Percentiles rank a stretch among this genome's conserved stretches.
Evolutionary conservation across 2,113 vertebrate species (phyloP).

Genomic region (Apodemus sylvaticus): DNA sequence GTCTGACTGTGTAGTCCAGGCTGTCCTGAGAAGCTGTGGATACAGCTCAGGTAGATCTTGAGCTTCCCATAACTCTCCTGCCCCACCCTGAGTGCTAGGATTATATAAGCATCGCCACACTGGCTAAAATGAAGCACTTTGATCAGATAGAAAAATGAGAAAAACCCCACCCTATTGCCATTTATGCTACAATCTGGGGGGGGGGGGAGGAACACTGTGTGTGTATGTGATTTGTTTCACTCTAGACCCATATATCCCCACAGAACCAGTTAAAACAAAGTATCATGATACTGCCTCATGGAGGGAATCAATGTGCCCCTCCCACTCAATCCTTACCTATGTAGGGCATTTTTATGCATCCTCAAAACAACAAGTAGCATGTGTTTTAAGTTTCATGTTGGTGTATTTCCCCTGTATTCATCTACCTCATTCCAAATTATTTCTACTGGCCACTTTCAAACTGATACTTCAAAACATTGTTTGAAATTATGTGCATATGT

Average conservation of each 20-base stretch:
- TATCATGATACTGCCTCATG: background rate
- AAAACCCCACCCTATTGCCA: background rate
- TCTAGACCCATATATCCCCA: background rate
- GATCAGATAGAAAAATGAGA: conserved; percentile 32
- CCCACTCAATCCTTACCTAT: background rate
- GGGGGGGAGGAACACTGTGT: background rate
- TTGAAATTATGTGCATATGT: background rate
- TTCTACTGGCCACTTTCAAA: conserved; percentile 9
- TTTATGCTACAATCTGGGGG: background rate
- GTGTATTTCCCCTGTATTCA: background rate
- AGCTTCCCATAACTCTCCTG: background rate
- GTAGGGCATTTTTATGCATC: background rate
- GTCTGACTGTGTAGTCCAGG: background rate
- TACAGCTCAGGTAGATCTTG: background rate
- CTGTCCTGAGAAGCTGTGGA: background rate
- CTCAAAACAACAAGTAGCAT: background rate
- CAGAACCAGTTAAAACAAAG: background rate
- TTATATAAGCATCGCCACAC: background rate
- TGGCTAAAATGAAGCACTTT: conserved; percentile 38
- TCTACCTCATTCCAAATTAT: background rate
- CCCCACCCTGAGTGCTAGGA: background rate
- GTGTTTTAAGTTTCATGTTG: background rate
- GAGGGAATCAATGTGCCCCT: background rate
- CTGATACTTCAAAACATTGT: background rate
- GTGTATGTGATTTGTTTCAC: too few species aligned